Conservation (phyloP, 2,113 vertebrate genomes). For the Hepsetus odoe region DNA sequence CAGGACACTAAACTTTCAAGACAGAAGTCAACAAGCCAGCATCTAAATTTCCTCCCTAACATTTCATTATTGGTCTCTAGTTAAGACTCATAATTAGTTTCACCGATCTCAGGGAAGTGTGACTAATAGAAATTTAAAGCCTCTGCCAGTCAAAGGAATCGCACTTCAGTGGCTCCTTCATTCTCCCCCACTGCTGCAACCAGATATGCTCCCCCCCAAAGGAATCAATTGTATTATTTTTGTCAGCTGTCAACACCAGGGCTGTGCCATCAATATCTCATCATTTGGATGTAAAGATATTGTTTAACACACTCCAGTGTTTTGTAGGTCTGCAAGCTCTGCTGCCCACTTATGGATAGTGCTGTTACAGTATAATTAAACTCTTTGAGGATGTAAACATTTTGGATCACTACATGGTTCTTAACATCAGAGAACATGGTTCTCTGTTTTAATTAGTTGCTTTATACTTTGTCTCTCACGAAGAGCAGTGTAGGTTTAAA, state of each 20-base stretch:
- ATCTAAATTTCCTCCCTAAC: constrained; percentile 28
- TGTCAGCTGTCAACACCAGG: constrained; percentile 57
- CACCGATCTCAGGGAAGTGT: constrained; percentile 44
- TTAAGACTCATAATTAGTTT: constrained; percentile 66
- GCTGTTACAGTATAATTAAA: no score
- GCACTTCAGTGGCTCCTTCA: constrained; percentile 7
- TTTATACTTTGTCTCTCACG: no score
- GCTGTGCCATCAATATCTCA: constrained; percentile 75
- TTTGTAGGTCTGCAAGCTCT: not conserved
- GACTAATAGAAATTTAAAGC: constrained; percentile 63
- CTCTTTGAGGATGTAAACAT: no score
- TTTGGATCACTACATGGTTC: no score
- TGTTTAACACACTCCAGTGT: constrained; percentile 36
- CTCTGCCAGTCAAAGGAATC: constrained; percentile 55
- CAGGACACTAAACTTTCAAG: not conserved
- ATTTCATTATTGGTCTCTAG: constrained; percentile 57
- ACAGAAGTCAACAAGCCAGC: not conserved
- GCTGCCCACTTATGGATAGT: no score
- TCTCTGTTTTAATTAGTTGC: no score
- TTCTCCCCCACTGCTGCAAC: constrained; percentile 12
- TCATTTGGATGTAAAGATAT: constrained; percentile 59
- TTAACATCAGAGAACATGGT: no score
- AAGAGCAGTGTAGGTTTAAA: no score
- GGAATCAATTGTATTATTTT: constrained; percentile 43
- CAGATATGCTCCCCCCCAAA: constrained; percentile 35